Evolutionary conservation across 2,888 invertebrate species (phyloP).

Genomic region (Yponomeuta evonymella): DNA sequence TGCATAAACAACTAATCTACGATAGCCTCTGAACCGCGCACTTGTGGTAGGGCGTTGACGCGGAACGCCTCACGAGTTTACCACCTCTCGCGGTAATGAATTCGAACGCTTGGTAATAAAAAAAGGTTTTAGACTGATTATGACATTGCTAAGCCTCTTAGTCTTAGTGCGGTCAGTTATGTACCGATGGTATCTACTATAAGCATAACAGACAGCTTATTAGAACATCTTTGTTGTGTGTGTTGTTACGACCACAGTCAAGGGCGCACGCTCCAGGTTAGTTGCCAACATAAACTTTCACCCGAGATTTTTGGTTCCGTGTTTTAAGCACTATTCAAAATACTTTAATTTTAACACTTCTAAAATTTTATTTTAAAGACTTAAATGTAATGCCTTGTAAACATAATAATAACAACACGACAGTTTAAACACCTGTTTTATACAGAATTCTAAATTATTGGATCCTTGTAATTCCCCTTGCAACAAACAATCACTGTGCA

Average conservation of each 20-base stretch:
- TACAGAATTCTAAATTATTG: too few species aligned
- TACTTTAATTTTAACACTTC: too few species aligned
- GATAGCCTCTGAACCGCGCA: not conserved
- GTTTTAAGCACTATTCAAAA: too few species aligned
- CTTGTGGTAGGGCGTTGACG: constrained; percentile 1
- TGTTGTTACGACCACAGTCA: not conserved
- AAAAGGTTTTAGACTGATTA: not conserved
- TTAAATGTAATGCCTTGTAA: too few species aligned
- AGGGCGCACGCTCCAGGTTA: not conserved
- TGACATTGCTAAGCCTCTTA: not conserved
- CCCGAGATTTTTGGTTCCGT: too few species aligned
- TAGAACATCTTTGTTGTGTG: not conserved
- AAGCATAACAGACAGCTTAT: not conserved
- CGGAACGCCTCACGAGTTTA: not conserved
- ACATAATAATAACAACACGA: too few species aligned
- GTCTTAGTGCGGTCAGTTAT: not conserved
- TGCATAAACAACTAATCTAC: not conserved
- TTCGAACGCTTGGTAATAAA: not conserved
- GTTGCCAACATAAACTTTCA: not conserved
- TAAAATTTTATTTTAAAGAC: too few species aligned
- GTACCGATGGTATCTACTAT: not conserved
- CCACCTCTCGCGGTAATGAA: not conserved
- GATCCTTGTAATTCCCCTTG: too few species aligned
- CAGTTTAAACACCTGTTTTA: too few species aligned
- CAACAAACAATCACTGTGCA: too few species aligned